These are phyloP conservation scores for Sitta europaea DNA, from an alignment of 2,113 vertebrate species.

Conservation along the genomic window DNA sequence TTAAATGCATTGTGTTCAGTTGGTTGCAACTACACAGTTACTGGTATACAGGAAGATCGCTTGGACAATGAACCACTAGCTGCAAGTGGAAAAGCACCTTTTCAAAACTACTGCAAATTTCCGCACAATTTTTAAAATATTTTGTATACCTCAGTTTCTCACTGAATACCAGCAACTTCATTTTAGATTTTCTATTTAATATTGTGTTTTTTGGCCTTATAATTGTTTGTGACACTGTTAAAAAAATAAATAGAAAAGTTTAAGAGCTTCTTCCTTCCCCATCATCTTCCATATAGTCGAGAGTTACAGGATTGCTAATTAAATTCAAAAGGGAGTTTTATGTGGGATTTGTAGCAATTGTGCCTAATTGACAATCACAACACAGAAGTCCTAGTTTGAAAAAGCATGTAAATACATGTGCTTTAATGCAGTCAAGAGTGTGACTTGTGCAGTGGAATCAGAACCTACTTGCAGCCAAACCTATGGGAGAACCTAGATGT, in stretches of 20 bases:
- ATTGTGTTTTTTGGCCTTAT: constrained; percentile 5
- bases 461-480: background rate
- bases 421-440: background rate
- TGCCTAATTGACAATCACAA: background rate
- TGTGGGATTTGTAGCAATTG: background rate
- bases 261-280: background rate
- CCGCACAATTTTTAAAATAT: background rate
- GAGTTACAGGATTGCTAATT: background rate
- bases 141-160: constrained; percentile 18
- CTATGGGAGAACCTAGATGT: background rate
- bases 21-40: background rate
- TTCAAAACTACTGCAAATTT: background rate
- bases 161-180: background rate
- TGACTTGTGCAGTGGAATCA: background rate
- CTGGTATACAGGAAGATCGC: background rate
- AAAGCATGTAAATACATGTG: background rate
- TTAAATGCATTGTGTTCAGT: background rate
- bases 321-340: background rate
- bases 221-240: background rate
- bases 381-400: background rate
- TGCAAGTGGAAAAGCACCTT: constrained; percentile 28
- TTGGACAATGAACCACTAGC: background rate
- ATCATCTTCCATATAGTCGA: background rate
- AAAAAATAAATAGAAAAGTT: background rate
- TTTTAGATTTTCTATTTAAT: constrained; percentile 31